These are phyloP conservation scores for Sciurus vulgaris DNA, from an alignment of 2,797 vertebrate genomes.

Conservation along the genomic window DNA sequence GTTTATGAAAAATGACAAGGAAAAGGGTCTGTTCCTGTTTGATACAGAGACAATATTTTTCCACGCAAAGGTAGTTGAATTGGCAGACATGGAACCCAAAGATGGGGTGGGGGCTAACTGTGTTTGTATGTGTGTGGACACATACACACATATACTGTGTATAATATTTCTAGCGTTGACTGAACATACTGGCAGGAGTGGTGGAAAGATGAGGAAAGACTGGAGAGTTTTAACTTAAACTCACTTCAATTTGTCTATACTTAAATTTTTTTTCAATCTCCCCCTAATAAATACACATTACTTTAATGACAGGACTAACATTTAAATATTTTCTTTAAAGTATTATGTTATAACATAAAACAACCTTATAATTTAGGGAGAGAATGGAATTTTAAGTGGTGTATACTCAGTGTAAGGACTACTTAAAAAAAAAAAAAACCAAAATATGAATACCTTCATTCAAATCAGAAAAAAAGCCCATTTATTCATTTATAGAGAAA, in stretches of 20 bases:
- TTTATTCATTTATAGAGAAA: background rate
- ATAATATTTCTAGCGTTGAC: background rate
- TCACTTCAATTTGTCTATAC: background rate
- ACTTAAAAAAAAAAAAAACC: background rate
- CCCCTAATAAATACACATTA: background rate
- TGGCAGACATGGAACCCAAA: no score
- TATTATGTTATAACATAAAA: background rate
- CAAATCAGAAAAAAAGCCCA: background rate
- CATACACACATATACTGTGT: background rate
- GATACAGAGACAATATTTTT: no score
- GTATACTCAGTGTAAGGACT: background rate
- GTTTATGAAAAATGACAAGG: no score
- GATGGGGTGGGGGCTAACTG: no score
- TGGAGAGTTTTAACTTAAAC: background rate
- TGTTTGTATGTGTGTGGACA: background rate
- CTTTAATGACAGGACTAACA: background rate
- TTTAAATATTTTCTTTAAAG: background rate
- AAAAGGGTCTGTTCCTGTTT: no score
- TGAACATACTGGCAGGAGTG: background rate
- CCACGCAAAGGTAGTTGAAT: no score
- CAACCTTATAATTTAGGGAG: background rate
- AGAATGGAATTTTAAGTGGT: background rate
- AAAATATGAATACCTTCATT: slow-evolving; percentile 7
- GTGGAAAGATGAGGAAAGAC: background rate
- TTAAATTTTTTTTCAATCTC: background rate